Conservation (phyloP, 2,113 vertebrate genomes). For the Aramus guarauna region DNA sequence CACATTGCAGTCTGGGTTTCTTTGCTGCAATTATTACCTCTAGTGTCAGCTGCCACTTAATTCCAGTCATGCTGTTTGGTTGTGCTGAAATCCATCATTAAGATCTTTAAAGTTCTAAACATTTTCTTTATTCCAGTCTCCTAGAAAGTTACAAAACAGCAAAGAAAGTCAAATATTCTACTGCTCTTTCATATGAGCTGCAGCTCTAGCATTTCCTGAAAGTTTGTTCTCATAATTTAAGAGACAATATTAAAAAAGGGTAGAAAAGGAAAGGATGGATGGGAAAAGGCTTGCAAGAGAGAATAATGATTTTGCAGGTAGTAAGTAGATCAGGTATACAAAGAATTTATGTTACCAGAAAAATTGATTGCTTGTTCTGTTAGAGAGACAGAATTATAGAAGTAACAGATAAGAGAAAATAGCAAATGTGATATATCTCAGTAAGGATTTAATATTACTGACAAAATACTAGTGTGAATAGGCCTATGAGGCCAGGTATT, state of each 20-base stretch:
- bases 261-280: not conserved
- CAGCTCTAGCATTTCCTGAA: not conserved
- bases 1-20: not conserved
- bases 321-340: not conserved
- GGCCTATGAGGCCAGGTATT: not conserved
- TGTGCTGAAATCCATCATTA: not conserved
- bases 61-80: not conserved
- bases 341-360: not conserved
- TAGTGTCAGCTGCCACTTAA: not conserved
- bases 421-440: not conserved
- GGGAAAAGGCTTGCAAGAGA: not conserved
- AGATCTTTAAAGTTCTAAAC: not conserved
- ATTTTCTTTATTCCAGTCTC: not conserved
- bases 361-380: not conserved
- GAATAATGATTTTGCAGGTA: not conserved
- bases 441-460: not conserved
- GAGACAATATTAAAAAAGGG: not conserved
- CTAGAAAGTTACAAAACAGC: not conserved
- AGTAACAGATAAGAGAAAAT: not conserved
- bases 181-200: not conserved
- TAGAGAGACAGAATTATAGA: not conserved
- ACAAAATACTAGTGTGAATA: not conserved
- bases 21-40: not conserved
- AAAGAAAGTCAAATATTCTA: not conserved
- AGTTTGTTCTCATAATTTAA: not conserved